A percentile compares a stretch with the other conserved stretches of the same genome.
phyloP scores from a whole-genome alignment of 2,888 invertebrate genomes.

The Clistopyga incitator region DNA sequence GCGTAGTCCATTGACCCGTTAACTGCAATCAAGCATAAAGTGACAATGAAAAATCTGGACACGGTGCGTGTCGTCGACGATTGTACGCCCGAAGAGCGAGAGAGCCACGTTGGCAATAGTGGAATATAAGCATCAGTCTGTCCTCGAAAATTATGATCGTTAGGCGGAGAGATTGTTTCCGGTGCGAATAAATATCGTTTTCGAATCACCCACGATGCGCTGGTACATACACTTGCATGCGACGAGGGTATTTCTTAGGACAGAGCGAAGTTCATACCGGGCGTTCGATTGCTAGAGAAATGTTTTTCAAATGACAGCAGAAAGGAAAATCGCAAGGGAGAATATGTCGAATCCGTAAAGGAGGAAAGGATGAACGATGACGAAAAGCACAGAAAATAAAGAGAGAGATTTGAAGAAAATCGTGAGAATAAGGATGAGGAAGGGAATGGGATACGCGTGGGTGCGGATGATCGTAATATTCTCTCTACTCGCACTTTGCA shows the following conservation, averaged over 20 bases:
- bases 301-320: slow-evolving; percentile 36
- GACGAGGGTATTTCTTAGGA: not conserved
- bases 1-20: slow-evolving; percentile 31
- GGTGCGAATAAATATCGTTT: slow-evolving; percentile 49
- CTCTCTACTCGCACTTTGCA: slow-evolving; percentile 56
- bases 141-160: slow-evolving; percentile 38
- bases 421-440: slow-evolving; percentile 21
- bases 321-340: slow-evolving; percentile 24
- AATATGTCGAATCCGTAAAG: slow-evolving; percentile 8
- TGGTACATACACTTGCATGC: slow-evolving; percentile 2
- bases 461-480: slow-evolving; percentile 61
- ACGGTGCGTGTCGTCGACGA: not conserved
- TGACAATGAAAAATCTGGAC: slow-evolving; percentile 18
- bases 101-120: slow-evolving; percentile 1
- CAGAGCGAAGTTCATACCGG: not conserved
- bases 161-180: slow-evolving; percentile 37
- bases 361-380: slow-evolving; percentile 6
- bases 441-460: slow-evolving; percentile 60
- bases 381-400: slow-evolving; percentile 1
- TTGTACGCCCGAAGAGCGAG: slow-evolving; percentile 4
- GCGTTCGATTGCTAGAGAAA: slow-evolving; percentile 36
- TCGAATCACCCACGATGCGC: not conserved
- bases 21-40: slow-evolving; percentile 34
- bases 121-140: slow-evolving; percentile 28
- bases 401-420: slow-evolving; percentile 17